Evolutionary conservation across 2,888 invertebrate genomes (phyloP).

Genomic region (Diabrotica balteata): DNA sequence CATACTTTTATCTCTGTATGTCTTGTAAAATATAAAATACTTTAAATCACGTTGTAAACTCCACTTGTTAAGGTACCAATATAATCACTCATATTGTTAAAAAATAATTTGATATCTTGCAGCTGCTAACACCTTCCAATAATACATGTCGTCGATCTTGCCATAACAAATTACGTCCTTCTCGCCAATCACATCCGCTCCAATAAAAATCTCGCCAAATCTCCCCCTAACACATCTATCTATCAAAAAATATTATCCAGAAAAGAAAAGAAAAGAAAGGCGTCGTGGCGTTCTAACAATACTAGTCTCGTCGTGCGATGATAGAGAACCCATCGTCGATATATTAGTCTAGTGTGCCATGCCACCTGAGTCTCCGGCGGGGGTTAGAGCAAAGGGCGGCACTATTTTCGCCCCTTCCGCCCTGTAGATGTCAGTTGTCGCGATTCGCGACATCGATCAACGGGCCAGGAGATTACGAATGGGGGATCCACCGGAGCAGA

Average conservation of each 20-base stretch:
- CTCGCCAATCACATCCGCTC: slow-evolving; percentile 23
- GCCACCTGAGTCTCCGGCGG: slow-evolving; percentile 18
- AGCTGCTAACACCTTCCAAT: too few species aligned
- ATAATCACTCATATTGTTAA: too few species aligned
- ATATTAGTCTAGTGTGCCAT: slow-evolving; percentile 18
- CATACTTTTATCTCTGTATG: too few species aligned
- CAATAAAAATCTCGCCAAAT: slow-evolving; percentile 23
- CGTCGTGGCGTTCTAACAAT: slow-evolving; percentile 15
- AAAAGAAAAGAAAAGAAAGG: slow-evolving; percentile 12
- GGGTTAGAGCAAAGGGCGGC: slow-evolving; percentile 23
- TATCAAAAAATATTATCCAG: slow-evolving; percentile 14
- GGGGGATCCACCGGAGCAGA: slow-evolving; percentile 31
- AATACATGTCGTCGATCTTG: slow-evolving; percentile 2
- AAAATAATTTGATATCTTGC: too few species aligned
- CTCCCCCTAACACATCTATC: slow-evolving; percentile 16
- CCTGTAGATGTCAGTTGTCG: slow-evolving; percentile 44
- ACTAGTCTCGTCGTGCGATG: slow-evolving; percentile 16
- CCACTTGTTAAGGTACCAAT: too few species aligned
- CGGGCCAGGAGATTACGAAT: slow-evolving; percentile 48
- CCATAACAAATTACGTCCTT: slow-evolving; percentile 9
- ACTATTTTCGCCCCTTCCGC: slow-evolving; percentile 47
- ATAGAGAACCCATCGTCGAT: slow-evolving; percentile 21
- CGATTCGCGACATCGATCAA: slow-evolving; percentile 50
- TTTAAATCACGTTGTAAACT: too few species aligned
- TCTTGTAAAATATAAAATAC: too few species aligned